These are phyloP conservation scores for Brachypodius melanocephalos DNA, from an alignment of 2,113 vertebrate species.

Conservation along the genomic window DNA sequence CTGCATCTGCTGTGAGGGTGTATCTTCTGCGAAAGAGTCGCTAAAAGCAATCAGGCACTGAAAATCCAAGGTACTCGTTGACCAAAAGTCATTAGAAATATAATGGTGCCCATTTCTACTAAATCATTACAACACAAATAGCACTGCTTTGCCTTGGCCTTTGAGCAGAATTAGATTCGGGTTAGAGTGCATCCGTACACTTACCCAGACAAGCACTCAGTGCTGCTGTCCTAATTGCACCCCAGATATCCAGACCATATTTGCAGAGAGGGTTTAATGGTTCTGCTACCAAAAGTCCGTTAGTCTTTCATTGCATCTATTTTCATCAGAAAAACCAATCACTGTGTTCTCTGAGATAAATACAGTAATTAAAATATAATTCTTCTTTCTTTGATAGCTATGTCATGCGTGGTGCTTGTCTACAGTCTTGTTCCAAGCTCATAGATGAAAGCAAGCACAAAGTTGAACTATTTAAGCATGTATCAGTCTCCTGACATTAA, in stretches of 20 bases:
- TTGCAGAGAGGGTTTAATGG: slow-evolving; percentile 51
- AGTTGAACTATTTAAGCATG: not conserved
- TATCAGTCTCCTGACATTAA: not conserved
- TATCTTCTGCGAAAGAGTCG: not conserved
- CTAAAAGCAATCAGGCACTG: slow-evolving; percentile 30
- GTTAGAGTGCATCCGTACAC: slow-evolving; percentile 29
- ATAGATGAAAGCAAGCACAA: not conserved
- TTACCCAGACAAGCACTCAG: slow-evolving; percentile 26
- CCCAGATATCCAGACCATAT: slow-evolving; percentile 26
- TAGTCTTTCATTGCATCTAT: slow-evolving; percentile 57
- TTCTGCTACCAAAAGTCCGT: slow-evolving; percentile 18
- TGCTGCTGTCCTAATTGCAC: not conserved
- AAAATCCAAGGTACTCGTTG: not conserved
- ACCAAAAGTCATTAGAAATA: slow-evolving; percentile 47
- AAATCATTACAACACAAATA: slow-evolving; percentile 17
- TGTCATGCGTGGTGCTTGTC: not conserved
- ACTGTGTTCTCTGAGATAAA: slow-evolving; percentile 1
- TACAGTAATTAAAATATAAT: slow-evolving; percentile 62
- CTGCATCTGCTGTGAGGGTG: not conserved
- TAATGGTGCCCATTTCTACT: slow-evolving; percentile 22
- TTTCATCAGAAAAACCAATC: slow-evolving; percentile 40
- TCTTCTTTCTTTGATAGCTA: slow-evolving; percentile 42
- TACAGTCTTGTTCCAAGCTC: not conserved
- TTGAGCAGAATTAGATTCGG: slow-evolving; percentile 27
- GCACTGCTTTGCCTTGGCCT: not conserved